phyloP scores from a whole-genome alignment of 1,140 invertebrate genomes.

The Uloborus diversus region DNA sequence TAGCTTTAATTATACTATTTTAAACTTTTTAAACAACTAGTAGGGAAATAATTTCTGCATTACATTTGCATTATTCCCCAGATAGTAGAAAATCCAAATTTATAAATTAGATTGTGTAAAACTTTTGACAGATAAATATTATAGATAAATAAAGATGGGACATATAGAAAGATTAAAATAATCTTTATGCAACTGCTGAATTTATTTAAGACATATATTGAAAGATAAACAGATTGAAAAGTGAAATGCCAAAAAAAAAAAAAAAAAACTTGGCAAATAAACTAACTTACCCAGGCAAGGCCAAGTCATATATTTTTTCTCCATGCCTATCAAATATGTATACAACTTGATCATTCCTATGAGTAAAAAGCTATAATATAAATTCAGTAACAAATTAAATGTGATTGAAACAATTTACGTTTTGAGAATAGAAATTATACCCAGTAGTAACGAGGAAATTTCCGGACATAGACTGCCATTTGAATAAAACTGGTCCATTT shows the following conservation, averaged over 20 bases:
- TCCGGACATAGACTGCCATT: slow-evolving; percentile 68
- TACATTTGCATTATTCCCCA: too few species aligned
- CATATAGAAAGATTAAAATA: too few species aligned
- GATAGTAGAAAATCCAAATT: too few species aligned
- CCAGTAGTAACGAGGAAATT: slow-evolving; percentile 70
- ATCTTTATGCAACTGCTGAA: slow-evolving; percentile 40
- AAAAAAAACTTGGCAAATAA: too few species aligned
- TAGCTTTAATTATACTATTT: too few species aligned
- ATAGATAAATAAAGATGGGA: too few species aligned
- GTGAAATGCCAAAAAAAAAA: too few species aligned
- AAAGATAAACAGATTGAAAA: too few species aligned
- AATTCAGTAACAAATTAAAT: not conserved
- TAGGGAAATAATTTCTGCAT: too few species aligned
- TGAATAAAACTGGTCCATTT: slow-evolving; percentile 65
- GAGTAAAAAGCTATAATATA: slow-evolving; percentile 59
- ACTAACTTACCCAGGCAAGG: slow-evolving; percentile 75
- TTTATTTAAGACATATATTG: not conserved
- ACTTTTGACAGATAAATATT: too few species aligned
- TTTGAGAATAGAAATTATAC: slow-evolving; percentile 56
- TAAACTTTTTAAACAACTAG: too few species aligned
- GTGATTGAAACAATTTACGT: not conserved
- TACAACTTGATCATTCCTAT: slow-evolving; percentile 69
- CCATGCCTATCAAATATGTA: slow-evolving; percentile 92
- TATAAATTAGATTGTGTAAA: too few species aligned
- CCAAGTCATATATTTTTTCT: slow-evolving; percentile 83